A percentile compares a stretch with the other conserved stretches of the same genome.
Evolutionary conservation across 2,113 vertebrate species (phyloP).

Genomic region (Cryptoleucopteryx plumbea): DNA sequence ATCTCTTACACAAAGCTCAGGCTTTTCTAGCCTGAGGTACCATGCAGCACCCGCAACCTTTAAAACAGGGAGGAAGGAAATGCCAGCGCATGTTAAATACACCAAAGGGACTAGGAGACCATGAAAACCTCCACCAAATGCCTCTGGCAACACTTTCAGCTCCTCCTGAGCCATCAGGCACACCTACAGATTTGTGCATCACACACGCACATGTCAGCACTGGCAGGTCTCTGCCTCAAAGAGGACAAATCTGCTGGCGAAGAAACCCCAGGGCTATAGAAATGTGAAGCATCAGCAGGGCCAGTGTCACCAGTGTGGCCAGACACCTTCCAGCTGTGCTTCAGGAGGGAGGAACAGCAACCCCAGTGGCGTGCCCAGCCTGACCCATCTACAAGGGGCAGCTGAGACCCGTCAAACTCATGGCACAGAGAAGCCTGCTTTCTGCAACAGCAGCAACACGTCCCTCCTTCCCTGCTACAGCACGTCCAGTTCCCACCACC

Average conservation of each 20-base stretch:
- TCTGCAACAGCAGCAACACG: neutral
- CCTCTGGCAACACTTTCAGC: neutral
- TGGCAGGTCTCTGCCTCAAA: neutral
- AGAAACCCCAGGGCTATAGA: neutral
- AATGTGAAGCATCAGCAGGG: neutral
- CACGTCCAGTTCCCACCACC: neutral
- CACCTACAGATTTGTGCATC: neutral
- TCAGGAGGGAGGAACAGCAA: neutral
- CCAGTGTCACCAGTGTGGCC: neutral
- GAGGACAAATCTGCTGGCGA: neutral
- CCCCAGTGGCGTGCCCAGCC: neutral
- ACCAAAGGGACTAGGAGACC: neutral
- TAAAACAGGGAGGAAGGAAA: neutral
- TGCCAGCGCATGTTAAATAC: rapidly evolving
- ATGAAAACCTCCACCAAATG: neutral
- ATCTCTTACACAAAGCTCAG: neutral
- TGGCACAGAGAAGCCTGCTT: neutral
- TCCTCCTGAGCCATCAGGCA: neutral
- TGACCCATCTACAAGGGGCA: neutral
- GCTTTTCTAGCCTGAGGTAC: neutral
- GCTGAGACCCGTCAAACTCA: neutral
- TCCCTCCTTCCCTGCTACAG: neutral
- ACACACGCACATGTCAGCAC: rapidly evolving
- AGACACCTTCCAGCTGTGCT: neutral
- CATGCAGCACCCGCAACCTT: neutral